Evolutionary conservation across 1,140 invertebrate genomes (phyloP), one percentile per base, ranked within the genome.

Genomic region (Aphelinus atriplicis): DNA sequence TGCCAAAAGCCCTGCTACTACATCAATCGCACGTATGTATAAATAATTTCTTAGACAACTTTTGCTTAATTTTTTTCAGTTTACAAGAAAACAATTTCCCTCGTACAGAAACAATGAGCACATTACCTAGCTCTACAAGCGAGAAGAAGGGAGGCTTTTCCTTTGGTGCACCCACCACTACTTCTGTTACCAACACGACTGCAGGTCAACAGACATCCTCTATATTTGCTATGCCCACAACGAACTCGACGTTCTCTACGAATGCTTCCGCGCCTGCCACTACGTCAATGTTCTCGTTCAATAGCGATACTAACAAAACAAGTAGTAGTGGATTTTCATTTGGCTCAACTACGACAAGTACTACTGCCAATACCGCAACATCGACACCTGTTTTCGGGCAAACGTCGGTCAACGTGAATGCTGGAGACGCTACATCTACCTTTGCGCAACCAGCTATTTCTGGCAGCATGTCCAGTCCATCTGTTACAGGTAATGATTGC

Each of bases 401-500:
- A 75, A 53, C 72, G 67, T 26, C n/a, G 69, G 42, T 56, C 53
- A n/a, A n/a, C 71, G 42, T 26, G 65, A 45, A 7, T 72, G 9
- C 63, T 46, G 46, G 26, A 61, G 26, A 70, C 77, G 46, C 74
- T 76, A 10, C 71, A n/a, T 63, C 72, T 7, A 55, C 61, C 47
- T 78, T 71, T 55, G 71, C 10, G 43, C 70, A 56, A 62, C 65
- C 69, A 26, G 63, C 76, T 6, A 43, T 64, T 56, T 73, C 76
- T 48, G 75, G 69, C 46, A n/a, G 69, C 1, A 56, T 58, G 7
- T 46, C 56, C 57, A 78, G 43, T 3, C 26, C 76, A 6, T 48
- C 7, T 42, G 47, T 53, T 26, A 69, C 67, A 5, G 62, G 74
- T 73, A 73, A 73, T 45, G 26, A 26, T 26, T 26, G 26, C 26